Conservation (phyloP, 2,888 invertebrate genomes). For the Calameuta filiformis region DNA sequence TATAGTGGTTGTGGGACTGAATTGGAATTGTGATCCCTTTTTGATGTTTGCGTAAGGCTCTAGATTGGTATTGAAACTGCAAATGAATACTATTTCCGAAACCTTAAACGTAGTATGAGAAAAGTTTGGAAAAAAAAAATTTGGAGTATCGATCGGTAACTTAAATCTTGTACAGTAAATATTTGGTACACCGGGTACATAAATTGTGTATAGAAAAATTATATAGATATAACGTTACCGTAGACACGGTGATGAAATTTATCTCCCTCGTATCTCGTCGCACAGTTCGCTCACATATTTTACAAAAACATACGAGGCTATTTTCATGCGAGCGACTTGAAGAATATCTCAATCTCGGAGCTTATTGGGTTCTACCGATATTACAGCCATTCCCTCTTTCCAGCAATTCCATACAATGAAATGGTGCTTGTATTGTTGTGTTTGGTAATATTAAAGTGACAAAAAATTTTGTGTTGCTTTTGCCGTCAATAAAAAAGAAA, state of each 20-base stretch:
- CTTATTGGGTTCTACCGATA: constrained; percentile 34
- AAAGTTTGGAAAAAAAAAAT: background rate
- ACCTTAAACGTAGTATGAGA: background rate
- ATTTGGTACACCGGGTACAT: background rate
- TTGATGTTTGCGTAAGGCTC: background rate
- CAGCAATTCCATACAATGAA: background rate
- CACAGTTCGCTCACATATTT: constrained; percentile 59
- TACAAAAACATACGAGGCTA: constrained; percentile 46
- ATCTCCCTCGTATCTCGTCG: constrained; percentile 44
- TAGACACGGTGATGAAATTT: constrained; percentile 42
- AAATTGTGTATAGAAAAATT: background rate
- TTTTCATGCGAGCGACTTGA: constrained; percentile 36
- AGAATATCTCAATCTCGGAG: constrained; percentile 44
- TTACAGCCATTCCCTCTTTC: background rate
- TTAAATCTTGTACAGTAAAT: background rate
- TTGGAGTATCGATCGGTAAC: background rate
- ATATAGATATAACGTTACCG: background rate
- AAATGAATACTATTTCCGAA: background rate
- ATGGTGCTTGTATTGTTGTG: background rate
- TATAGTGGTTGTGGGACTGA: background rate
- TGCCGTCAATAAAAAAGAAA: background rate
- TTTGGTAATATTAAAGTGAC: no score
- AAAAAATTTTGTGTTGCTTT: background rate
- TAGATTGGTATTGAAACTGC: background rate
- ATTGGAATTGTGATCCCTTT: background rate